Evolutionary conservation across 2,888 invertebrate species (phyloP).

Genomic region (Eristalinus sepulchralis): DNA sequence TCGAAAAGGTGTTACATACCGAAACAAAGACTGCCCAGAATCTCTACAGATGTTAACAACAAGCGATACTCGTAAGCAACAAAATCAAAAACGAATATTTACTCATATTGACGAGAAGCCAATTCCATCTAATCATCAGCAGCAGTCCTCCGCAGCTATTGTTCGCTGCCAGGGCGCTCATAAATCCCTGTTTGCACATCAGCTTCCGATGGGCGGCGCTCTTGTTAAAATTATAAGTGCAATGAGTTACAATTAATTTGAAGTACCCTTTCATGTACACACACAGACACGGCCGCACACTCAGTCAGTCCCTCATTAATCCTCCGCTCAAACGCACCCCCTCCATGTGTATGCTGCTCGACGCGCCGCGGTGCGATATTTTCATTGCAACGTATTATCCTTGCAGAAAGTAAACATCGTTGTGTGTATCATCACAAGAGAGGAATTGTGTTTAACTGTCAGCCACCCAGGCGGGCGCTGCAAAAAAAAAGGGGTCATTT

Average conservation of each 20-base stretch:
- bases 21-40: neutral
- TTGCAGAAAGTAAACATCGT: constrained; percentile 60
- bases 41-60: constrained; percentile 6
- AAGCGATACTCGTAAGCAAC: neutral
- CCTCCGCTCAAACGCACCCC: constrained; percentile 8
- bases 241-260: constrained; percentile 70
- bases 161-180: constrained; percentile 18
- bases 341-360: constrained; percentile 30
- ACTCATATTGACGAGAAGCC: constrained; percentile 50
- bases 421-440: constrained; percentile 30
- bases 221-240: constrained; percentile 69
- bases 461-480: constrained; percentile 15
- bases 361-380: constrained; percentile 46
- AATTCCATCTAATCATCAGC: constrained; percentile 39
- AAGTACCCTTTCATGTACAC: constrained; percentile 48
- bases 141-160: constrained; percentile 33
- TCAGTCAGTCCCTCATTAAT: constrained; percentile 16
- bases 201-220: constrained; percentile 63
- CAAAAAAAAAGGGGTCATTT: constrained; percentile 25
- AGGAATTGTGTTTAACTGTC: constrained; percentile 49
- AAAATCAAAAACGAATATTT: constrained; percentile 37
- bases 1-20: neutral
- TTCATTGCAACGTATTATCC: constrained; percentile 64
- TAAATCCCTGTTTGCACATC: constrained; percentile 60
- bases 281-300: neutral